phyloP scores from a whole-genome alignment of 2,113 vertebrate genomes.

The Caranx melampygus region DNA sequence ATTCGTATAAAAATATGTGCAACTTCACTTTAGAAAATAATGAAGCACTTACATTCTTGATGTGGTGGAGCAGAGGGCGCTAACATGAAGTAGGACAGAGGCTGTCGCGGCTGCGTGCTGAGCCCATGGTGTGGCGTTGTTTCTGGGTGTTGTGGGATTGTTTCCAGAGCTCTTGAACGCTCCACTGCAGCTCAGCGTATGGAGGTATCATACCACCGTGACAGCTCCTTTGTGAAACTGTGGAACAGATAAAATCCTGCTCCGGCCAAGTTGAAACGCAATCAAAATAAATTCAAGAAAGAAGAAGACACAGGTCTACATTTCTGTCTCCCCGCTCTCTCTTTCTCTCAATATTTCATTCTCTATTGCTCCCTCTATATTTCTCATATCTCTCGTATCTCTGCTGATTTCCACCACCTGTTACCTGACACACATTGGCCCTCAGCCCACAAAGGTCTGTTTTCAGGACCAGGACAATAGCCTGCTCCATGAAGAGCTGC shows the following conservation, averaged over 20 bases:
- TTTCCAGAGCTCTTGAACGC: constrained; percentile 71
- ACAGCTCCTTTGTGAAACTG: constrained; percentile 69
- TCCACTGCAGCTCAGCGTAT: constrained; percentile 60
- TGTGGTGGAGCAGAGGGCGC: neutral
- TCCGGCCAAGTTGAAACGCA: constrained; percentile 62
- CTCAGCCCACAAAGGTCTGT: constrained; percentile 63
- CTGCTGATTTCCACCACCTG: constrained; percentile 58
- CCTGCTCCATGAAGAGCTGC: constrained; percentile 50
- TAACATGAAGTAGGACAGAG: neutral
- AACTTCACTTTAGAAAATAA: too few species aligned
- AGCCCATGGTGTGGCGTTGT: constrained; percentile 10
- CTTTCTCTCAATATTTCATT: constrained; percentile 24
- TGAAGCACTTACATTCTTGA: neutral
- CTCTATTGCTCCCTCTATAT: constrained; percentile 27
- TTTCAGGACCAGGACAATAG: constrained; percentile 71
- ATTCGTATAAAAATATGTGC: too few species aligned
- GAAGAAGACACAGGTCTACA: constrained; percentile 35
- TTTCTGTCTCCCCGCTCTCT: constrained; percentile 47
- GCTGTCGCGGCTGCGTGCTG: constrained; percentile 14
- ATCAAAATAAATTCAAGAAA: constrained; percentile 64
- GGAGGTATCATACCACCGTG: constrained; percentile 68
- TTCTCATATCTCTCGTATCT: constrained; percentile 36
- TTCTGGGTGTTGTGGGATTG: constrained; percentile 65
- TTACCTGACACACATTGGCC: constrained; percentile 77
- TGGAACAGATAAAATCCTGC: constrained; percentile 74